Base-by-base conservation (phyloP, 2,888 invertebrate species). In the Idaea straminata region DNA sequence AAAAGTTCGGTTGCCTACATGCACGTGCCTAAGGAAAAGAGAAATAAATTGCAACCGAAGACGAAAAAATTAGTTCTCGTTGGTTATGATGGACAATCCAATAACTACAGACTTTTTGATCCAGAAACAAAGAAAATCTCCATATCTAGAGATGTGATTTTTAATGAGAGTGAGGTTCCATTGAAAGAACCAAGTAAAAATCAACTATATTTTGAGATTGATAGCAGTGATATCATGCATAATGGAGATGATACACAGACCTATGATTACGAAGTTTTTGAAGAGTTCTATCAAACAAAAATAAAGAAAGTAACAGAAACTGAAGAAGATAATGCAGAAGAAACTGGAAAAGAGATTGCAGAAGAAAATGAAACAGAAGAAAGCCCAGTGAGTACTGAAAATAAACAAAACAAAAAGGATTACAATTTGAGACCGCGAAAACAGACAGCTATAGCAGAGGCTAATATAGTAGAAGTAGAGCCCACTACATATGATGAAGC, bases 11-110 rank as follows among this genome's bases (percentile, higher is more conserved):
- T 38, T 60, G 64, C 64, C 1, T 62, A 62, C 47, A 59, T 65
- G 13, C 63, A 64, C 13, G 35, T 66, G 4, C 63, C 69, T 10
- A 63, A 69, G 57, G 61, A 66, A 62, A 66, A 66, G n/a, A 15
- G 59, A 13, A 61, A 36, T 35, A 69, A 69, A 47, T 59, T 35
- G 35, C 60, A 69, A 35, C 5, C 62, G 10, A 65, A 64, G 16
- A 16, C 59, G 57, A 69, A 59, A 25, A 63, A 63, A 25, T 61
- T 59, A 47, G 13, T 66, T 34, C 64, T 66, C 13, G 36, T 65
- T 13, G 65, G 65, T 25, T 65, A 62, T 57, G 57, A 60, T 62
- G 66, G 64, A 59, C 38, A 64, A 5, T 59, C 61, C 16, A 65
- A 65, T 62, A 62, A 65, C 13, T 65, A 68, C 68, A 16, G 16